These are phyloP conservation scores for Microtus montanus DNA, from an alignment of 2,113 vertebrate species.

Conservation along the genomic window DNA sequence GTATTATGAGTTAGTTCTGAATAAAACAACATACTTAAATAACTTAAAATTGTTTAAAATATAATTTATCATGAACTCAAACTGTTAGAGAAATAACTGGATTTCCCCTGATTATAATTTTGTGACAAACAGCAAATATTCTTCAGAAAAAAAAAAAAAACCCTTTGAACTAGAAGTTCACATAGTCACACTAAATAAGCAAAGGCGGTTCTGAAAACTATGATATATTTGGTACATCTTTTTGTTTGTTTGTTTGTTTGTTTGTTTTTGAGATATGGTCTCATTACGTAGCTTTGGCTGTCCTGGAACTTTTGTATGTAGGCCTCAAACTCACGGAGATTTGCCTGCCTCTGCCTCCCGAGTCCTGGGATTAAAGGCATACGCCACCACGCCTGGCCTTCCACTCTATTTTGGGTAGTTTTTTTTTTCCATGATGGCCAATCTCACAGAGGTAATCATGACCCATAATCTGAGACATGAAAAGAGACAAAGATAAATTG, in stretches of 20 bases:
- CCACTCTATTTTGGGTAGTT: background rate
- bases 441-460: background rate
- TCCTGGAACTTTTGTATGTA: background rate
- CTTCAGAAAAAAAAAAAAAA: background rate
- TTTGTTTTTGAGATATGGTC: background rate
- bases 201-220: constrained; percentile 22
- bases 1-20: constrained; percentile 33
- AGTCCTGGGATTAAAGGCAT: too few relatives aligned
- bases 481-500: constrained; percentile 20
- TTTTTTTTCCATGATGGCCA: background rate
- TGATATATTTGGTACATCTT: background rate
- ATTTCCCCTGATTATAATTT: background rate
- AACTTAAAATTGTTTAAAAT: constrained; percentile 15
- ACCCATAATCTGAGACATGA: background rate
- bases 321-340: background rate
- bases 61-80: constrained; percentile 32
- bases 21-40: constrained; percentile 30
- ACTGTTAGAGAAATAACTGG: constrained; percentile 36
- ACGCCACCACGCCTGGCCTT: background rate
- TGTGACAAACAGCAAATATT: constrained; percentile 9
- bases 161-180: constrained; percentile 30
- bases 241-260: background rate
- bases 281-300: background rate
- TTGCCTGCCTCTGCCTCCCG: background rate
- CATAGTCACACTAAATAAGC: background rate